Base-by-base conservation (phyloP, 2,113 vertebrate species). In the Redunca redunca region DNA sequence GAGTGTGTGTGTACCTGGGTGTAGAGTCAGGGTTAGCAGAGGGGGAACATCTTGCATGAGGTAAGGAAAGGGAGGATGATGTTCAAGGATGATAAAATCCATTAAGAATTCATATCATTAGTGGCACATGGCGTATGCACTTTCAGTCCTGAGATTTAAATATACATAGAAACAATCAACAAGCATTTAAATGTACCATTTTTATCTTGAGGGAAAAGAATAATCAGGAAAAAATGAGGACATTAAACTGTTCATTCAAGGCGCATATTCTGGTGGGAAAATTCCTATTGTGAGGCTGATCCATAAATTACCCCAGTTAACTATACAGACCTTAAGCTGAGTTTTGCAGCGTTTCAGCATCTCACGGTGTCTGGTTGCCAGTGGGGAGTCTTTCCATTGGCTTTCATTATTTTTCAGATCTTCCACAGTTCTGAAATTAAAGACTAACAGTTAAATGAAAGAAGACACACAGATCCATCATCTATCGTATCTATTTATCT, bases 301-400 rank as follows among this genome's bases (percentile, higher is more conserved):
- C 30, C 7, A 1, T 0, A 64, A 64, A 40, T n/a, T 33, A 64
- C 4, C 10, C 25, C 48, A 9, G 30, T 30, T 13, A 77, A 62
- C 12, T n/a, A 74, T n/a, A 98, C 99, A 96, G 50, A 99, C 99
- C 99, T 99, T 99, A 1, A 99, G 99, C 98, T 99, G 99, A 19
- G 99, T 99, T 99, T 99, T 99, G 99, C 99, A 99, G 80, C 99
- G 99, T 93, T 99, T 99, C 84, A 99, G 99, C 99, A 99, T 99
- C 96, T 99, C 99, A 36, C 99, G 99, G 98, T 99, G 99, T 98
- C 99, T 98, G 60, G 99, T 99, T 36, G 99, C 99, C 94, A 99
- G 98, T 0, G 99, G 99, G 71, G 99, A 99, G 97, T 99, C 99
- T 97, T 99, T 99, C 99, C 99, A 99, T 13, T 99, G 99, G 93